Conservation (phyloP, 2,888 invertebrate genomes). For the Chouioia cunea region DNA sequence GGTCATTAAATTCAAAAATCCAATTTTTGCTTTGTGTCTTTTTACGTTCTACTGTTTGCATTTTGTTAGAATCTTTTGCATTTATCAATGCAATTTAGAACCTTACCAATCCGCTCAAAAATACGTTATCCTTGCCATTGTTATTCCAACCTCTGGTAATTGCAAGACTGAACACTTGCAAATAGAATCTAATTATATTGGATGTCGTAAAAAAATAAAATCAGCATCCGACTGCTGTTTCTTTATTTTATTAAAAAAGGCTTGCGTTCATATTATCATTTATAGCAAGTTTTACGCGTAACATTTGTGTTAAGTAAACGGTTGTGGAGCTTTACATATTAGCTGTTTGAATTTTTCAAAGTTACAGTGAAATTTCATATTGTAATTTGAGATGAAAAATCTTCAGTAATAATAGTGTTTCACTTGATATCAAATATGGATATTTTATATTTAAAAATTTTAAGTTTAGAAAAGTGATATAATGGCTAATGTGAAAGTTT, state of each 20-base stretch:
- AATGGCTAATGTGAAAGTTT: constrained; percentile 40
- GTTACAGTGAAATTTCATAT: not conserved
- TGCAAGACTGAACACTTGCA: too few relatives aligned
- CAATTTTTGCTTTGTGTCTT: too few relatives aligned
- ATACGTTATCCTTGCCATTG: too few relatives aligned
- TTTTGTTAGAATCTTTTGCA: not conserved
- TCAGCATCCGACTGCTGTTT: not conserved
- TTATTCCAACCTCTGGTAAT: too few relatives aligned
- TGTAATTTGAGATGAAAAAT: not conserved
- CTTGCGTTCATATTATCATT: constrained; percentile 10
- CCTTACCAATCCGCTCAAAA: too few relatives aligned
- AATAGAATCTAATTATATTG: not conserved
- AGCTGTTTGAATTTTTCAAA: constrained; percentile 8
- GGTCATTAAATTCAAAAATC: not conserved
- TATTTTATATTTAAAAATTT: too few relatives aligned
- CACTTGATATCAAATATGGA: not conserved
- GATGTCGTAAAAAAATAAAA: not conserved
- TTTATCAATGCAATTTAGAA: not conserved
- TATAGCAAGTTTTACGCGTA: not conserved
- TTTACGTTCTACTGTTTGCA: too few relatives aligned
- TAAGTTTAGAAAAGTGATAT: not conserved
- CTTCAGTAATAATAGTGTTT: not conserved
- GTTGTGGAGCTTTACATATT: constrained; percentile 41
- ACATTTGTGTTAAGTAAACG: constrained; percentile 27
- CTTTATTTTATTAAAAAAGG: not conserved